phyloP scores from a whole-genome alignment of 2,113 vertebrate species.

The Platysternon megacephalum region DNA sequence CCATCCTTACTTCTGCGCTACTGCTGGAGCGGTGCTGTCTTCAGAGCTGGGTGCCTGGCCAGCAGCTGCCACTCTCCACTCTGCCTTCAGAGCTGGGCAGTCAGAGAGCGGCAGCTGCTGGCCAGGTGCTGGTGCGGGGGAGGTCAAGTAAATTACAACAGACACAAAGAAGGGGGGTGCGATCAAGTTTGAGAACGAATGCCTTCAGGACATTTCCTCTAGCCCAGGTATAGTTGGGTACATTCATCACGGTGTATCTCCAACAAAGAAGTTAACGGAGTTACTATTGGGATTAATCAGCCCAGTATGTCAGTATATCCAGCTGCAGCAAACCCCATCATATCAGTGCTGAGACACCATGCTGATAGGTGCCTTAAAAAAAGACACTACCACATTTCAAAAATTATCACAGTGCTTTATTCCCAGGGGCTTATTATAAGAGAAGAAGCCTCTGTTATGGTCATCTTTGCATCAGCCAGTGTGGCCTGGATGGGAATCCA shows the following conservation, averaged over 20 bases:
- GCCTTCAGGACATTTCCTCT: background rate
- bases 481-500: background rate
- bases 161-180: background rate
- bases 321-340: conserved; percentile 11
- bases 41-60: background rate
- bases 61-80: background rate
- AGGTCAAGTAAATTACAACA: background rate
- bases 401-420: background rate
- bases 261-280: conserved; percentile 46
- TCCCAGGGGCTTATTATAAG: background rate
- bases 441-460: background rate
- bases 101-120: background rate
- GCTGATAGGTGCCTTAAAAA: conserved; percentile 57
- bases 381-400: conserved; percentile 1
- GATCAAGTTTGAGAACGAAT: background rate
- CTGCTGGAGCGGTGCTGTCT: background rate
- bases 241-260: conserved; percentile 34
- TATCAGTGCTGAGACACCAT: conserved; percentile 34
- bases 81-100: background rate
- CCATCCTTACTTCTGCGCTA: background rate
- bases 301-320: conserved; percentile 2
- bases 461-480: background rate
- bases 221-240: background rate
- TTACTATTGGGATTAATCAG: conserved; percentile 55
- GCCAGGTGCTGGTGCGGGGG: background rate